Evolutionary conservation across 2,797 vertebrate species (phyloP).

Genomic region (Macrochelys suwanniensis): DNA sequence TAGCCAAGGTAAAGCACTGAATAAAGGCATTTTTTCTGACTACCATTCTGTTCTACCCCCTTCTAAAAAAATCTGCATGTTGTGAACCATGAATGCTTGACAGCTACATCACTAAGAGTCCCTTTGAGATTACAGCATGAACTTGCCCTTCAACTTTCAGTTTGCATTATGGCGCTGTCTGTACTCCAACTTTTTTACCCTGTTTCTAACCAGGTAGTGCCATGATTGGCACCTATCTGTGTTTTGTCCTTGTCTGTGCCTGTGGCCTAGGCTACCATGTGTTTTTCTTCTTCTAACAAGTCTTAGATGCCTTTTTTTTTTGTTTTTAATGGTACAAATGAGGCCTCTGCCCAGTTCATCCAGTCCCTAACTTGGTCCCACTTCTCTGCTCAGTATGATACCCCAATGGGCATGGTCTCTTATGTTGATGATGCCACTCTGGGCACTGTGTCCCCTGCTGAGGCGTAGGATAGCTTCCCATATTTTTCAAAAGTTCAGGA

Average conservation of each 20-base stretch:
- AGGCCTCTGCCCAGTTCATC: not conserved
- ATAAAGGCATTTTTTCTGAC: conserved; percentile 47
- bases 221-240: not conserved
- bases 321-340: not conserved
- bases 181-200: not conserved
- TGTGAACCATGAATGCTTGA: not conserved
- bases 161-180: rapidly evolving
- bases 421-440: not conserved
- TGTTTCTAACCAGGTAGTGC: not conserved
- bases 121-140: not conserved
- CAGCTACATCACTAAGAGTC: not conserved
- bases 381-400: not conserved
- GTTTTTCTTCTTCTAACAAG: not conserved
- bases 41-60: not conserved
- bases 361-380: not conserved
- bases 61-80: not conserved
- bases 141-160: not conserved
- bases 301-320: rapidly evolving
- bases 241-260: rapidly evolving
- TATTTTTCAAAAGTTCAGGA: not conserved
- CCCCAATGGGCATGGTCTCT: not conserved
- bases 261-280: not conserved
- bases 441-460: not conserved
- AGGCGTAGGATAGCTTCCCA: not conserved
- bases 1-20: not conserved